These are phyloP conservation scores for Macroramphosus scolopax DNA, from an alignment of 2,797 vertebrate species.

Conservation along the genomic window DNA sequence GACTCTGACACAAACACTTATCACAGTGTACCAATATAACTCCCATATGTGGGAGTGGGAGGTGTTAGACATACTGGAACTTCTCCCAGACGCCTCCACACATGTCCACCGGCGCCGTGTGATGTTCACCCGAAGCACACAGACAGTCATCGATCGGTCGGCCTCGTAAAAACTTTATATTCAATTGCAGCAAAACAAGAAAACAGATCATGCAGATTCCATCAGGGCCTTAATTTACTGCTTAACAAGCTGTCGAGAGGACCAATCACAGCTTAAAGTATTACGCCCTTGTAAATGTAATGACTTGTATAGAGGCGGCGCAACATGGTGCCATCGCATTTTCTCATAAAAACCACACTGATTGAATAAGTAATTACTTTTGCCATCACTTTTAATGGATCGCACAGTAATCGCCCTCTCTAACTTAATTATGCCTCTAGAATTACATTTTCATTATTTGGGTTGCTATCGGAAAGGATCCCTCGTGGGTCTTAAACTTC, in stretches of 20 bases:
- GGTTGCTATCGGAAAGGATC: conserved; percentile 57
- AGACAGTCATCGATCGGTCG: too few relatives aligned
- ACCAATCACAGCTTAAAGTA: conserved; percentile 59
- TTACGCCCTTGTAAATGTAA: conserved; percentile 64
- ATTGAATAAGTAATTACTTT: conserved; percentile 81
- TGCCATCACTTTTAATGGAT: conserved; percentile 75
- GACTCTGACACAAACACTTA: too few relatives aligned
- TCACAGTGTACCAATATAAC: too few relatives aligned
- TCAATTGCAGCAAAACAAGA: too few relatives aligned
- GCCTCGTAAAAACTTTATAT: conserved; percentile 34
- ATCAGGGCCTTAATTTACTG: conserved; percentile 37
- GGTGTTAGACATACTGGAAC: too few relatives aligned
- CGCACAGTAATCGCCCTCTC: conserved; percentile 67
- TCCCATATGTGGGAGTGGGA: too few relatives aligned
- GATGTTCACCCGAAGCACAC: too few relatives aligned
- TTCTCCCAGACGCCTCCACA: too few relatives aligned
- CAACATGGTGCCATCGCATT: conserved; percentile 56
- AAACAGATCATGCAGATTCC: too few relatives aligned
- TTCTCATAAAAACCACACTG: conserved; percentile 65
- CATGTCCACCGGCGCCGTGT: too few relatives aligned
- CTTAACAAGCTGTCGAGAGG: conserved; percentile 62
- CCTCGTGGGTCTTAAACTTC: conserved; percentile 64
- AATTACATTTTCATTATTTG: conserved; percentile 76
- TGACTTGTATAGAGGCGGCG: conserved; percentile 56
- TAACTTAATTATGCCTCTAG: conserved; percentile 76